phyloP scores from a whole-genome alignment of 2,888 invertebrate species.

The Phasia obesa region DNA sequence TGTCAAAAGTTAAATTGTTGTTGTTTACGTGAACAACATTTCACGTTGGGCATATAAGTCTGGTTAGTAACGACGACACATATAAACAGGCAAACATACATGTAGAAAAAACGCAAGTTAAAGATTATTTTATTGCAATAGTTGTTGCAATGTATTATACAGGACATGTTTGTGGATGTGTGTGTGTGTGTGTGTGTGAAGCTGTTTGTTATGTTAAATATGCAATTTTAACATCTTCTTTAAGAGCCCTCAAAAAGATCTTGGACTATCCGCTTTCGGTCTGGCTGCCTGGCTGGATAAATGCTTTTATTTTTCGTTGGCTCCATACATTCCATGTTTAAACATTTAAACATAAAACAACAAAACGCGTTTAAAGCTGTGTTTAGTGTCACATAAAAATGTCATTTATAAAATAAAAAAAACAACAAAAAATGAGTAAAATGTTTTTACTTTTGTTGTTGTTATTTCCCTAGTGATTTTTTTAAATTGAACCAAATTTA shows the following conservation, averaged over 20 bases:
- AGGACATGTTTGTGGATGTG: neutral
- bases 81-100: slow-evolving; percentile 8
- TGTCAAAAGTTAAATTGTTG: slow-evolving; percentile 75
- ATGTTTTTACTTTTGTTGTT: slow-evolving; percentile 9
- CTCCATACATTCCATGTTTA: slow-evolving; percentile 36
- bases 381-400: slow-evolving; percentile 80
- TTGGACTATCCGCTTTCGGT: slow-evolving; percentile 6
- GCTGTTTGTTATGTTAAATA: slow-evolving; percentile 68
- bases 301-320: slow-evolving; percentile 6
- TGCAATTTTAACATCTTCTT: slow-evolving; percentile 79
- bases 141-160: slow-evolving; percentile 3
- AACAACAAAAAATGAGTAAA: too few relatives aligned
- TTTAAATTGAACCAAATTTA: slow-evolving; percentile 48
- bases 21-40: slow-evolving; percentile 70
- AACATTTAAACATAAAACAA: slow-evolving; percentile 59
- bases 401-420: slow-evolving; percentile 75
- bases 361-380: slow-evolving; percentile 76
- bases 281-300: neutral
- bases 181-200: slow-evolving; percentile 4
- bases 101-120: neutral
- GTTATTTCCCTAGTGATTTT: slow-evolving; percentile 28
- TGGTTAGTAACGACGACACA: slow-evolving; percentile 23
- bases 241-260: slow-evolving; percentile 59
- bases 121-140: slow-evolving; percentile 11
- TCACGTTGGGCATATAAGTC: slow-evolving; percentile 54